Evolutionary conservation across 2,888 invertebrate species (phyloP).

Genomic region (Lycaena phlaeas): DNA sequence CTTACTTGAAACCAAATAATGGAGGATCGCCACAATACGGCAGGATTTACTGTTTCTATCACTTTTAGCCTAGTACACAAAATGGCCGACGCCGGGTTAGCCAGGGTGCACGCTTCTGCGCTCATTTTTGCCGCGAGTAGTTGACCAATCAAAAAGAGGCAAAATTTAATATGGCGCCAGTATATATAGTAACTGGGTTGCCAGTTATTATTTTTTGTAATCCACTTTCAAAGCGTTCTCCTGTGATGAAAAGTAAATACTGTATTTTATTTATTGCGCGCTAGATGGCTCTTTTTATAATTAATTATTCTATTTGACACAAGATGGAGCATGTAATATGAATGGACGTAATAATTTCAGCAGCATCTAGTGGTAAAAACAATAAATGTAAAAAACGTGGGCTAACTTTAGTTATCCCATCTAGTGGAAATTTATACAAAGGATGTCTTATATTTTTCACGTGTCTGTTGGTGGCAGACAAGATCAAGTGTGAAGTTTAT

Average conservation of each 20-base stretch:
- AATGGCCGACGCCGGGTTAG: conserved; percentile 44
- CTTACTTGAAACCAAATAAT: conserved; percentile 36
- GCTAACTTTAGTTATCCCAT: no score
- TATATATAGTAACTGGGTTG: conserved; percentile 48
- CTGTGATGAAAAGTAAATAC: not conserved
- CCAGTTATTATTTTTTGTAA: conserved; percentile 24
- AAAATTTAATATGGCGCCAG: conserved; percentile 37
- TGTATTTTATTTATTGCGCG: not conserved
- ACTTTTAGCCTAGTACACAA: conserved; percentile 29
- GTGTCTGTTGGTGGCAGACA: no score
- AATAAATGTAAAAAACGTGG: no score
- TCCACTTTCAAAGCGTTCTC: not conserved
- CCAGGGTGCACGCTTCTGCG: conserved; percentile 25
- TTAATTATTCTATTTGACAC: conserved; percentile 15
- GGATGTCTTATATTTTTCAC: no score
- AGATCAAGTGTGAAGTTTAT: no score
- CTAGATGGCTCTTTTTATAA: conserved; percentile 9
- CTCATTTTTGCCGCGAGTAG: conserved; percentile 18
- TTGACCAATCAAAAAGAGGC: conserved; percentile 61
- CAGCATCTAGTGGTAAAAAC: conserved; percentile 31
- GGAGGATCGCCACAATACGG: conserved; percentile 54
- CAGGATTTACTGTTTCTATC: conserved; percentile 33
- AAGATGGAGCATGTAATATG: conserved; percentile 19
- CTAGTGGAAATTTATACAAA: no score
- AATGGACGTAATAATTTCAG: not conserved